Conservation (phyloP, 2,113 vertebrate genomes). For the Rhea americana region DNA sequence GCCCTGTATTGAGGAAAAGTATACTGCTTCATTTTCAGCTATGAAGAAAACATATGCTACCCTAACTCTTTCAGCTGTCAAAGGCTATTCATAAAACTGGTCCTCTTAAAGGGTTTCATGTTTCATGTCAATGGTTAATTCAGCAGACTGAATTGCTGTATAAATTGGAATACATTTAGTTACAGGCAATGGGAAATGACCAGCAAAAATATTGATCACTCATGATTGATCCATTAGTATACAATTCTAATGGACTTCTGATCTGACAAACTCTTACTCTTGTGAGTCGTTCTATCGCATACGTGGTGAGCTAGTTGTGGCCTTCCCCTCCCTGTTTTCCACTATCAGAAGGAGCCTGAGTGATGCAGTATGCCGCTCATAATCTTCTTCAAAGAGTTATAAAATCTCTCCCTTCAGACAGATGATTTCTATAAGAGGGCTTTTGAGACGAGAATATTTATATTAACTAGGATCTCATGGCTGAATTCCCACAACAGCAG, state of each 20-base stretch:
- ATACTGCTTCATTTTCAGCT: neutral
- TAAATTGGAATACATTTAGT: neutral
- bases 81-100: neutral
- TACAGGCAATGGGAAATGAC: neutral
- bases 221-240: neutral
- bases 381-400: neutral
- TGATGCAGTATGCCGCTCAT: neutral
- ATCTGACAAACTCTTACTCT: neutral
- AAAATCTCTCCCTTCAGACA: neutral
- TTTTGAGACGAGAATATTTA: neutral
- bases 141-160: neutral
- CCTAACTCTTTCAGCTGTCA: neutral
- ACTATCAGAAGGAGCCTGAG: neutral
- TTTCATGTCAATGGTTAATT: too few species aligned
- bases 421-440: neutral
- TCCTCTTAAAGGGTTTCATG: neutral
- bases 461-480: neutral
- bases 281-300: neutral
- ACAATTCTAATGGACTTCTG: neutral
- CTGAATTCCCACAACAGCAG: neutral
- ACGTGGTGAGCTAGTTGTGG: neutral
- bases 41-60: neutral
- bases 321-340: neutral
- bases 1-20: neutral
- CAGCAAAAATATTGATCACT: neutral